Evolutionary conservation across 2,797 vertebrate species (phyloP).

Genomic region (Cottoperca gobio): DNA sequence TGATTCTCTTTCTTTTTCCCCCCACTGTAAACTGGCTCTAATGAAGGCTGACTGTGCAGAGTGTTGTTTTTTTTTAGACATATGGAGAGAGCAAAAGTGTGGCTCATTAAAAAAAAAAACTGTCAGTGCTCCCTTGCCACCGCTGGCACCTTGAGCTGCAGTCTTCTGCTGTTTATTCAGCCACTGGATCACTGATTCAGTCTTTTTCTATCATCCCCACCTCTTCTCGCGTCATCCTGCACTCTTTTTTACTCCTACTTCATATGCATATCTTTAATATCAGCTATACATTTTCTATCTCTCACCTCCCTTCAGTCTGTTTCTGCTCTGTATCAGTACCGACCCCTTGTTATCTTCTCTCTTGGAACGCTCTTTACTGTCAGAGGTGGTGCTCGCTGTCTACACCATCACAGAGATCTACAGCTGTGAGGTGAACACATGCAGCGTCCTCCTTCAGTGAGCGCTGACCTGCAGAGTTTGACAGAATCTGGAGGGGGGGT

Average conservation of each 20-base stretch:
- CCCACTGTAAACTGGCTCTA: constrained; percentile 71
- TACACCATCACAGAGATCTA: constrained; percentile 30
- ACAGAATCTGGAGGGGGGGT: neutral
- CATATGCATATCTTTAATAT: constrained; percentile 17
- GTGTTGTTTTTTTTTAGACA: constrained; percentile 62
- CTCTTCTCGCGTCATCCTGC: constrained; percentile 17
- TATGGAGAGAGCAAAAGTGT: constrained; percentile 69
- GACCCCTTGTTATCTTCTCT: neutral
- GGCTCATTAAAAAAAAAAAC: constrained; percentile 78
- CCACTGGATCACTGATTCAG: constrained; percentile 49
- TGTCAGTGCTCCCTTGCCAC: constrained; percentile 69
- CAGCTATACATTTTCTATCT: constrained; percentile 10
- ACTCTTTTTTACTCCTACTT: constrained; percentile 15
- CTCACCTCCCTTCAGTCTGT: neutral
- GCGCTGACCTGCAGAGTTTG: constrained; percentile 30
- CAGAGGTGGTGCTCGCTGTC: constrained; percentile 19
- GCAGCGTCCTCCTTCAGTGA: constrained; percentile 27
- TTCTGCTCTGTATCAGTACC: neutral
- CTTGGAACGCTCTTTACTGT: constrained; percentile 11
- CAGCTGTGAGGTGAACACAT: constrained; percentile 45
- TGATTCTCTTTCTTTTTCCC: constrained; percentile 46
- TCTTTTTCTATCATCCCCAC: constrained; percentile 38
- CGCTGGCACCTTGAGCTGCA: constrained; percentile 57
- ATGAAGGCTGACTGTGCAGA: constrained; percentile 74
- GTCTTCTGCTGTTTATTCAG: constrained; percentile 67